Conservation (phyloP, 2,888 invertebrate genomes). For the Laspeyria flexula region DNA sequence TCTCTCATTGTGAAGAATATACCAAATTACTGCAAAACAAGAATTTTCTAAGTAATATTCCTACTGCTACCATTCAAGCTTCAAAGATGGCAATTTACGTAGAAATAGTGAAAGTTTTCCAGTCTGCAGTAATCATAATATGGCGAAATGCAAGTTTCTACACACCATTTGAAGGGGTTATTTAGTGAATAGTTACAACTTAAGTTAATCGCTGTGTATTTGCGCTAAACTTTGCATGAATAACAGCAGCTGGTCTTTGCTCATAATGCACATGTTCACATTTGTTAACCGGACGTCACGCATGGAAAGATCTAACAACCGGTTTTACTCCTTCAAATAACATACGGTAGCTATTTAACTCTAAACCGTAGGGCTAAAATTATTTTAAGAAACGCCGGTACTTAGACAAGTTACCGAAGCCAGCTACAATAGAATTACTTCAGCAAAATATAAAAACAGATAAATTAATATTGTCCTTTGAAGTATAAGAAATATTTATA, state of each 20-base stretch:
- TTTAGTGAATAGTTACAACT: not conserved
- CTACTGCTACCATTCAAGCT: not conserved
- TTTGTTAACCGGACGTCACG: not conserved
- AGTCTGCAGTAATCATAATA: conserved; percentile 5
- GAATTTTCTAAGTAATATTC: conserved; percentile 7
- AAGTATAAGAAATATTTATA: conserved; percentile 16
- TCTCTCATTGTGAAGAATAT: not conserved
- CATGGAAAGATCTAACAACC: not conserved
- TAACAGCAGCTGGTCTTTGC: conserved; percentile 4
- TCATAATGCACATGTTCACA: conserved; percentile 6
- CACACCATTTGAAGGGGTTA: not conserved
- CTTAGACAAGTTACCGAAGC: not conserved
- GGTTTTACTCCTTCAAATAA: not conserved
- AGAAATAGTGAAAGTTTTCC: conserved; percentile 26
- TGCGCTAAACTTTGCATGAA: not conserved
- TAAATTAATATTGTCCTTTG: conserved; percentile 13
- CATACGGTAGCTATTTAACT: not conserved
- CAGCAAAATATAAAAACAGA: conserved; percentile 7
- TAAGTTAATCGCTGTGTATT: not conserved
- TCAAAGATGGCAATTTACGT: conserved; percentile 12
- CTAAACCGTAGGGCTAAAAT: not conserved
- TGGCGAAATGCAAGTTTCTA: not conserved
- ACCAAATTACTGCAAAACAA: conserved; percentile 18
- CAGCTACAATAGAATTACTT: no score
- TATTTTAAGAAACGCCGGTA: not conserved